These are phyloP conservation scores for Saxidomus purpurata DNA, from an alignment of 1,140 invertebrate genomes.

Conservation along the genomic window DNA sequence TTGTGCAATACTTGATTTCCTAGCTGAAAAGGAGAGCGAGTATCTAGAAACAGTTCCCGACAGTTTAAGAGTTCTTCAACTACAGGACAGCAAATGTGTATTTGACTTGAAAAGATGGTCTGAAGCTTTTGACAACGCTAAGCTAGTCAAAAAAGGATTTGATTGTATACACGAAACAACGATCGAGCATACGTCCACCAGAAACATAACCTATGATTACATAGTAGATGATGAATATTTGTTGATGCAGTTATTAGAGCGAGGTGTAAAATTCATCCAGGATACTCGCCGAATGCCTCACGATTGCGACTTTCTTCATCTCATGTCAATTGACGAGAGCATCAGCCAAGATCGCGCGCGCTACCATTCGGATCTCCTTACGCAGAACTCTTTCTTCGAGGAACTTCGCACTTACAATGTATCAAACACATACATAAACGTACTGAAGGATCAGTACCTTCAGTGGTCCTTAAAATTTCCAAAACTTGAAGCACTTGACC, in stretches of 20 bases:
- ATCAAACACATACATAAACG: slow-evolving; percentile 59
- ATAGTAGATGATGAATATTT: slow-evolving; percentile 6
- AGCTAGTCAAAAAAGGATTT: slow-evolving; percentile 62
- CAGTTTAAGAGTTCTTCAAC: slow-evolving; percentile 36
- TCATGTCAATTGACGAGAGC: slow-evolving; percentile 65
- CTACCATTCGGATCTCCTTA: slow-evolving; percentile 63
- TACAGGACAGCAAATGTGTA: slow-evolving; percentile 38
- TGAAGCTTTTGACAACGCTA: slow-evolving; percentile 46
- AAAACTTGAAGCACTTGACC: slow-evolving; percentile 72
- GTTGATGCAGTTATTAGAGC: slow-evolving; percentile 11
- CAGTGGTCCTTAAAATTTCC: slow-evolving; percentile 71
- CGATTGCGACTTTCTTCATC: slow-evolving; percentile 63
- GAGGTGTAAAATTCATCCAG: slow-evolving; percentile 56
- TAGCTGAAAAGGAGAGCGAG: slow-evolving; percentile 48
- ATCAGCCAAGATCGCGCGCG: slow-evolving; percentile 54
- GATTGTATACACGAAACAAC: slow-evolving; percentile 71
- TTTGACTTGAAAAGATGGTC: slow-evolving; percentile 49
- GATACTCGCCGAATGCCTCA: slow-evolving; percentile 54
- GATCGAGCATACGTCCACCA: slow-evolving; percentile 39
- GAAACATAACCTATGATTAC: slow-evolving; percentile 67
- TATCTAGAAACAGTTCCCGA: slow-evolving; percentile 57
- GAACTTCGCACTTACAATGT: slow-evolving; percentile 68
- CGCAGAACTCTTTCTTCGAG: slow-evolving; percentile 66
- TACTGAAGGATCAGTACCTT: slow-evolving; percentile 59
- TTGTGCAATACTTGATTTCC: slow-evolving; percentile 66